These are phyloP conservation scores for Eutrigla gurnardus DNA, from an alignment of 2,797 vertebrate genomes.

Conservation along the genomic window DNA sequence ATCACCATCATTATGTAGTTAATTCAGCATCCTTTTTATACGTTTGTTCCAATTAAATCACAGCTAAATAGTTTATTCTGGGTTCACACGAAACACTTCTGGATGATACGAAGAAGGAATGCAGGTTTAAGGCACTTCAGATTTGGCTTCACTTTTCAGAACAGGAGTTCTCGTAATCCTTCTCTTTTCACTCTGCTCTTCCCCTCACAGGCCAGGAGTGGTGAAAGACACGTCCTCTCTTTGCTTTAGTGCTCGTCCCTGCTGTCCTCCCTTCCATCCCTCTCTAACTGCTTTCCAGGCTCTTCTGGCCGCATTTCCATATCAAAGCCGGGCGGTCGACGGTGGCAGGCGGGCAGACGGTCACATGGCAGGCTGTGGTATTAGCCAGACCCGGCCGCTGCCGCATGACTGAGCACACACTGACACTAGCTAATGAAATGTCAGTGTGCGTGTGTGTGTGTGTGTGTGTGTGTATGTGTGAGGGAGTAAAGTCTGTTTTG, in stretches of 20 bases:
- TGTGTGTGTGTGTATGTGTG: constrained; percentile 23
- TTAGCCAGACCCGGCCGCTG: constrained; percentile 50
- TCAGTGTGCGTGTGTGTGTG: constrained; percentile 14
- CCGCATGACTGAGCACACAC: constrained; percentile 59
- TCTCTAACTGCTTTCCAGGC: constrained; percentile 40
- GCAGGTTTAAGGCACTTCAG: too few species aligned
- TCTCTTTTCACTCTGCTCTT: not conserved
- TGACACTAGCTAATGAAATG: constrained; percentile 58
- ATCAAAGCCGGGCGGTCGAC: constrained; percentile 49
- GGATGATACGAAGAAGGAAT: too few species aligned
- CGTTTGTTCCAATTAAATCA: too few species aligned
- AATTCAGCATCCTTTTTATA: too few species aligned
- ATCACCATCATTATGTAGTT: too few species aligned
- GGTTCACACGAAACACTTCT: too few species aligned
- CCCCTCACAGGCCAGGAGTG: constrained; percentile 2
- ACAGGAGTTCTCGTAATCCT: not conserved
- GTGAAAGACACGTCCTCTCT: constrained; percentile 11
- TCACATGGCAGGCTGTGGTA: constrained; percentile 61
- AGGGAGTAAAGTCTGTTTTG: constrained; percentile 22
- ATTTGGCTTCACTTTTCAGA: too few species aligned
- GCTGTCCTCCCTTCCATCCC: constrained; percentile 32
- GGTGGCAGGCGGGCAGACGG: constrained; percentile 47
- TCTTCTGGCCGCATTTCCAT: constrained; percentile 53
- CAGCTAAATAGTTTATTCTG: too few species aligned
- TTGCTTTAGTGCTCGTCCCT: constrained; percentile 5